A percentile compares a stretch with the other conserved stretches of the same genome.
Evolutionary conservation across 2,797 vertebrate genomes (phyloP).

Genomic region (Vultur gryphus): DNA sequence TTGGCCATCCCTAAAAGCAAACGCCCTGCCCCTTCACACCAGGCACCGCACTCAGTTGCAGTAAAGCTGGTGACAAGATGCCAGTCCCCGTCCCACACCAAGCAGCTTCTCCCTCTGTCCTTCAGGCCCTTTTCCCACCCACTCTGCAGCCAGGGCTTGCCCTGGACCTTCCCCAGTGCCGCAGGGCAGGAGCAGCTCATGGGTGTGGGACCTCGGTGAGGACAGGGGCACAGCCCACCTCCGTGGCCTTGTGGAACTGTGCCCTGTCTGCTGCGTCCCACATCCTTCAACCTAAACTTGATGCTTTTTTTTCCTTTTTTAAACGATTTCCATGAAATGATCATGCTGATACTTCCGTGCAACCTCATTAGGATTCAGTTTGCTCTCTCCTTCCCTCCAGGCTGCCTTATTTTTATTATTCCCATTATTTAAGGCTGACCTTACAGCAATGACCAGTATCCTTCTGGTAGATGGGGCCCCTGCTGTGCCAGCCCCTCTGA

Average conservation of each 20-base stretch:
- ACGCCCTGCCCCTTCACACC: not conserved
- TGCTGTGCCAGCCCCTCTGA: rapidly evolving
- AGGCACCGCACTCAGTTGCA: rapidly evolving
- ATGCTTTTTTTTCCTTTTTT: rapidly evolving
- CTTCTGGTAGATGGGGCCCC: not conserved
- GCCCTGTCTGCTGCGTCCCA: not conserved
- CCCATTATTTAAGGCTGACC: not conserved
- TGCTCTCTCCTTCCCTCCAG: not conserved
- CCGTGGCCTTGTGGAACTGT: not conserved
- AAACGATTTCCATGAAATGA: not conserved
- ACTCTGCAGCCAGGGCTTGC: not conserved
- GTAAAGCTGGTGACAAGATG: not conserved
- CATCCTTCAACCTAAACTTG: not conserved
- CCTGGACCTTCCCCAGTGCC: not conserved
- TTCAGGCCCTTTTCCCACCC: not conserved
- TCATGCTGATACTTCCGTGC: not conserved
- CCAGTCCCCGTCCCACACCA: rapidly evolving
- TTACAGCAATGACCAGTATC: not conserved
- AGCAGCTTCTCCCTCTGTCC: not conserved
- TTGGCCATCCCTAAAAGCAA: not conserved
- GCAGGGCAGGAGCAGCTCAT: not conserved
- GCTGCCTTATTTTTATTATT: not conserved
- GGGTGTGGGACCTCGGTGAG: not conserved
- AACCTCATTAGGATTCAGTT: not conserved
- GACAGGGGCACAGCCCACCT: not conserved